Base-by-base conservation (phyloP, 2,888 invertebrate species). In the Epistrophe grossulariae region DNA sequence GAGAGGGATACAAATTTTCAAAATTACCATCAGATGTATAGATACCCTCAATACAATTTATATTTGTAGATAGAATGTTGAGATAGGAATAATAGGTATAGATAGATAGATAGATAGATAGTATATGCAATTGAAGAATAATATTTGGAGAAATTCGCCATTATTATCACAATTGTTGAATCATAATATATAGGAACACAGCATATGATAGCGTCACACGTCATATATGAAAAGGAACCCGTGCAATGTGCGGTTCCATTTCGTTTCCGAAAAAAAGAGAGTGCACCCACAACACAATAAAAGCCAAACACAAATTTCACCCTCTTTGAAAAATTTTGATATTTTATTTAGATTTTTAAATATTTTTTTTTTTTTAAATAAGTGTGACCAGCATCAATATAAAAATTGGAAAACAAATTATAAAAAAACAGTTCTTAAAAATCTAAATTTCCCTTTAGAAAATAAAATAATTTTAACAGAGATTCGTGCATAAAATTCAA, bases 81-180 rank as follows among this genome's bases (percentile, higher is more conserved):
- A 35, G 35, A 35, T 35, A 35, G 35, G 2, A 5, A 17, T 66
- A 5, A 17, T 66, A 11, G 1, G 24, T 70, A 28, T 38, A 38
- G 15, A n/a, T 40, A 13, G 4, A 19, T 5, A 13, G 13, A 24
- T 45, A 24, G n/a, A 64, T 9, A 24, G 7, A 66, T 17, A 24
- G 52, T 24, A 28, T 40, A 28, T 40, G 70, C 40, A 70, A 24
- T 82, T 66, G 64, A 71, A 55, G 60, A 79, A 83, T 76, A 87
- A 83, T 82, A 83, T 83, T 87, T 83, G 79, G 83, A 72, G 68
- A 83, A 60, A 13, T 38, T 38, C 40, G 45, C 66, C 76, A 79
- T 87, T 87, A 87, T 87, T 83, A 77, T 87, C 66, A 68, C 74
- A 87, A 79, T 72, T 83, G 76, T 74, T 79, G 72, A 83, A 76